These are phyloP conservation scores for Echeneis naucrates DNA, from an alignment of 2,797 vertebrate genomes.

Conservation along the genomic window DNA sequence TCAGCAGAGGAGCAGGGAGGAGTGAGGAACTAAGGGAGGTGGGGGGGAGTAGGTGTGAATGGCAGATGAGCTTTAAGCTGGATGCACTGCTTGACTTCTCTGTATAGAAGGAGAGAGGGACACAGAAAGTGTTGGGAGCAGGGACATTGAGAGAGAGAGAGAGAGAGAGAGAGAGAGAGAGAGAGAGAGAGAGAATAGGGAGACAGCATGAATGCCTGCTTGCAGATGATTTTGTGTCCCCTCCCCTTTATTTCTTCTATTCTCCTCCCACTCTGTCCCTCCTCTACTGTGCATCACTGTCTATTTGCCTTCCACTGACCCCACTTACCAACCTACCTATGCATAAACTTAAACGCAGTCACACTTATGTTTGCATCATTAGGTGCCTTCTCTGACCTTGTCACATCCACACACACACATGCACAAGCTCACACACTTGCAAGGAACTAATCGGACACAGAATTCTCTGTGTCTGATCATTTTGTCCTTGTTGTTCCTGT, in stretches of 20 bases:
- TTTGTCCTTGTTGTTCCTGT: neutral
- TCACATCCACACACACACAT: neutral
- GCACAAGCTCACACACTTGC: constrained; percentile 10
- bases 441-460: constrained; percentile 16
- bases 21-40: constrained; percentile 45
- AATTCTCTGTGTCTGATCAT: neutral
- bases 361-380: neutral
- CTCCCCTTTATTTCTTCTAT: constrained; percentile 63
- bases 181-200: constrained; percentile 40
- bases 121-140: constrained; percentile 51
- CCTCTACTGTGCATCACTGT: constrained; percentile 25
- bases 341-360: neutral
- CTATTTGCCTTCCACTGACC: no score
- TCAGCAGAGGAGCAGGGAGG: constrained; percentile 38
- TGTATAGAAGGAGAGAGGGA: constrained; percentile 63
- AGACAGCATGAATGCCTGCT: constrained; percentile 68
- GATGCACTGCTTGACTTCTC: constrained; percentile 71
- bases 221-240: constrained; percentile 73
- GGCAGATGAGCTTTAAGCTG: constrained; percentile 53
- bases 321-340: neutral
- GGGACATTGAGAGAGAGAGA: constrained; percentile 26
- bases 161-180: constrained; percentile 39
- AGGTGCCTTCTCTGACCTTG: neutral
- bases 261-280: constrained; percentile 55
- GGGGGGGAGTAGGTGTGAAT: constrained; percentile 25